Evolutionary conservation across 2,888 invertebrate species (phyloP).

Genomic region (Drosophila lutescens): DNA sequence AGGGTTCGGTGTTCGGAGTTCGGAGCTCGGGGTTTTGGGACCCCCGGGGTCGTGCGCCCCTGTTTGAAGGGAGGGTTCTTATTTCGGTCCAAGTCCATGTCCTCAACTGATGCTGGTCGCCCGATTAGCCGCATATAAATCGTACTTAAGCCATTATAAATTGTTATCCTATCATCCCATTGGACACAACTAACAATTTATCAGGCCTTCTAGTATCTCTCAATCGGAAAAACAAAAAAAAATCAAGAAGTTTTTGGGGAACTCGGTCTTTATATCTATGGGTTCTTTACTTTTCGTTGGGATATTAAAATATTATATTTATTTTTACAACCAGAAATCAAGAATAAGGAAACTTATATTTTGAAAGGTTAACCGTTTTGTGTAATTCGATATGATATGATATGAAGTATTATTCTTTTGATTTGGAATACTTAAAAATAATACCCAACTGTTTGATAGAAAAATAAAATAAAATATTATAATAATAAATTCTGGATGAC

Average conservation of each 20-base stretch:
- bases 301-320: background rate
- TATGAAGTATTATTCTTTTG: no score
- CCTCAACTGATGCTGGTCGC: conserved; percentile 45
- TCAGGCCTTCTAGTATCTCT: background rate
- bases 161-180: conserved; percentile 49
- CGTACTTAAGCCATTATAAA: conserved; percentile 71
- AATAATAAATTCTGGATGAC: background rate
- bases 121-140: conserved; percentile 67
- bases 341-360: no score
- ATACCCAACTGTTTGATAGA: no score
- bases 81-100: background rate
- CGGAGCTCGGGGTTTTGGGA: background rate
- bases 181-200: conserved; percentile 38
- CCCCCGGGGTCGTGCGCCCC: conserved; percentile 5
- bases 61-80: conserved; percentile 13
- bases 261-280: background rate
- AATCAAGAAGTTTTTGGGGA: background rate
- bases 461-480: background rate
- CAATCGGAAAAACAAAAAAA: background rate
- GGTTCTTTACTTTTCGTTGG: no score
- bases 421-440: no score
- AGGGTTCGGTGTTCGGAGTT: conserved; percentile 34
- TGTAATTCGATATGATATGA: no score
- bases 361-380: no score
- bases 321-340: no score